phyloP scores from a whole-genome alignment of 2,888 invertebrate species.

The Meghimatium bilineatum region DNA sequence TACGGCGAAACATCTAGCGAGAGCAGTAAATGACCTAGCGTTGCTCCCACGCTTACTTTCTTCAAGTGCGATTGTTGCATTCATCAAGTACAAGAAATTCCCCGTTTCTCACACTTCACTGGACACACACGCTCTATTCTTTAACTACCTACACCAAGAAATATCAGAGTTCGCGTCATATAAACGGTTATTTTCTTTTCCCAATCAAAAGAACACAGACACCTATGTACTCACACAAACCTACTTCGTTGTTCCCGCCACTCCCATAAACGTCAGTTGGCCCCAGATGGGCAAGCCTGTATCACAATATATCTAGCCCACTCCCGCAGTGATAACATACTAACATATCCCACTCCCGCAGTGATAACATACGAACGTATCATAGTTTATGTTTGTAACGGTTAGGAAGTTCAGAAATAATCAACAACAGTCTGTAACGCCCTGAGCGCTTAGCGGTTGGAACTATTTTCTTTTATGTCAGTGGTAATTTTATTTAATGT shows the following conservation, averaged over 20 bases:
- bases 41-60: too few species aligned
- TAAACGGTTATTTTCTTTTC: not conserved
- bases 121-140: not conserved
- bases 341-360: too few species aligned
- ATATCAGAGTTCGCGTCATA: not conserved
- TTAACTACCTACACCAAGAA: not conserved
- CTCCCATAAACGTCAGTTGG: not conserved
- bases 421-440: too few species aligned
- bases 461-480: too few species aligned
- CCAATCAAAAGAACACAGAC: not conserved
- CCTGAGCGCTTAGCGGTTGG: too few species aligned
- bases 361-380: too few species aligned
- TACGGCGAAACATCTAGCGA: too few species aligned
- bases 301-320: not conserved
- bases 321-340: too few species aligned
- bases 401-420: too few species aligned
- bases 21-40: too few species aligned
- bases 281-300: not conserved
- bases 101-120: not conserved
- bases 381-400: too few species aligned
- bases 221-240: not conserved
- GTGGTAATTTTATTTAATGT: too few species aligned
- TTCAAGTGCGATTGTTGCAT: not conserved
- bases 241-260: not conserved
- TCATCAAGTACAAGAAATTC: not conserved